A percentile compares a stretch with the other conserved stretches of the same genome.
phyloP scores from a whole-genome alignment of 2,797 vertebrate genomes.

The Setipinna tenuifilis region DNA sequence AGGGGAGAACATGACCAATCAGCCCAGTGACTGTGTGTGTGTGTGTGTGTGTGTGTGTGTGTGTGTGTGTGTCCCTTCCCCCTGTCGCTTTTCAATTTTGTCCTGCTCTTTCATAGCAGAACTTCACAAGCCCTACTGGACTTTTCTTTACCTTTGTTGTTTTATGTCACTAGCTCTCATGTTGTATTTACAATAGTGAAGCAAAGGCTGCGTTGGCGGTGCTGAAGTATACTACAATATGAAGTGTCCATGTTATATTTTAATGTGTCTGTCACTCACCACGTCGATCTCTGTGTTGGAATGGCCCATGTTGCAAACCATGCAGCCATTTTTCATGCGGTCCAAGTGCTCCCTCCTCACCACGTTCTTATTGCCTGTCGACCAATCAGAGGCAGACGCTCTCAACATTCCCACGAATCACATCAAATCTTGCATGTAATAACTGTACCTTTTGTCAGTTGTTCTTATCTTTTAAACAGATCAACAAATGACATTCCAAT shows the following conservation, averaged over 20 bases:
- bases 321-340: constrained; percentile 92
- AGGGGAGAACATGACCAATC: background rate
- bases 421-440: background rate
- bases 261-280: constrained; percentile 53
- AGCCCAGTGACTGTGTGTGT: background rate
- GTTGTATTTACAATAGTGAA: background rate
- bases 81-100: background rate
- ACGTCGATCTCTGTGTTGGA: constrained; percentile 92
- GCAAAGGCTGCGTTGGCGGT: background rate
- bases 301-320: constrained; percentile 97
- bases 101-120: background rate
- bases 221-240: background rate
- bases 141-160: background rate
- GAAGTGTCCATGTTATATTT: background rate
- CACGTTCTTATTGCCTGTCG: constrained; percentile 90
- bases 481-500: background rate
- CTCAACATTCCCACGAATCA: background rate
- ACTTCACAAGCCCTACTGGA: background rate
- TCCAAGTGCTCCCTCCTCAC: constrained; percentile 89
- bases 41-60: background rate
- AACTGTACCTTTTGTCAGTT: no score
- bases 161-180: background rate
- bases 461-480: background rate
- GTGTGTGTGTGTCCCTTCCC: background rate
- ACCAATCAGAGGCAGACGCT: constrained; percentile 4